Base-by-base conservation (phyloP, 2,113 vertebrate species). In the Scartelaos histophorus region DNA sequence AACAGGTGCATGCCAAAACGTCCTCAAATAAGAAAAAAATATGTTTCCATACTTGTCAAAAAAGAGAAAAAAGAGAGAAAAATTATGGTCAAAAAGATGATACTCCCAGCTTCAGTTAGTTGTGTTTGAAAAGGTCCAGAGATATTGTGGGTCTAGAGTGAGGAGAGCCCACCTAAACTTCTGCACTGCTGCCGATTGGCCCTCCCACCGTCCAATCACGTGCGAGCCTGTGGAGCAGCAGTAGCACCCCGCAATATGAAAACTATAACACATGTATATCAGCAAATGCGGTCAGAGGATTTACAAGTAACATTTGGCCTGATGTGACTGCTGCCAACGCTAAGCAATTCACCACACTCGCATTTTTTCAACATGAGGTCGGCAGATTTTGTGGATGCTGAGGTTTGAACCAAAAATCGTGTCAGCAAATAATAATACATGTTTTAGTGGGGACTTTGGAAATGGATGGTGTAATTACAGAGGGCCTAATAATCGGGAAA, bases 131-230 rank as follows among this genome's bases (percentile, higher is more conserved):
- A 79, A 86, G 90, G 78, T 87, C 72, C 65, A 82, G 78, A 69
- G 79, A 88, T 86, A 83, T 80, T 76, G 78, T 45, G 81, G 73
- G 82, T 81, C 70, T 11, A n/a, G 71, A 76, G 82, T 67, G 79
- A 84, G 79, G 81, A 87, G 85, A 92, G 89, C 90, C 91, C 90
- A 89, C 89, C 88, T 91, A 90, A 89, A 87, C 86, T 89, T 85
- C 82, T 89, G 67, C 85, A 67, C 67, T 3, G 0, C 58, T 3
- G 70, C 80, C 79, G 15, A 89, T 88, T 87, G 91, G 88, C 82
- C 82, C 69, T 69, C 67, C 68, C 12, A 13, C 45, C 17, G 3
- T 73, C 91, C 91, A 92, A 92, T 90, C 85, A 3, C 54, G 13
- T 70, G 84, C 17, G 70, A 84, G 74, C 61, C 21, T 64, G 13